Conservation (phyloP, 2,797 vertebrate genomes). For the Lutra lutra region DNA sequence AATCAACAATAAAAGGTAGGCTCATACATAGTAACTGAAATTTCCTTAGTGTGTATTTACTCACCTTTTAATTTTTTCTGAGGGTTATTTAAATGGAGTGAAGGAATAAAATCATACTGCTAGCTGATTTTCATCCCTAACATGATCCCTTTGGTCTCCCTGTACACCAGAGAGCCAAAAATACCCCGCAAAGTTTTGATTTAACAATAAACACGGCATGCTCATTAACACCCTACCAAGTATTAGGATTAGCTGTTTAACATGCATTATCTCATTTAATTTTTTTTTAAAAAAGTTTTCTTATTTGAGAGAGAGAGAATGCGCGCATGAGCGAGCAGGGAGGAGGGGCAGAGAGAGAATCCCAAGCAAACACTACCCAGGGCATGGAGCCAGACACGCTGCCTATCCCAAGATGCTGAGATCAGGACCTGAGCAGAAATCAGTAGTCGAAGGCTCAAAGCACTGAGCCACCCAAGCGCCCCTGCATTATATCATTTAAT, state of each 20-base stretch:
- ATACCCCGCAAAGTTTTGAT: not conserved
- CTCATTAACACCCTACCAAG: not conserved
- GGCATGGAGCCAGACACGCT: not conserved
- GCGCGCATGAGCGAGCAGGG: accelerated
- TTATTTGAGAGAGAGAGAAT: not conserved
- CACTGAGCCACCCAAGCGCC: not conserved
- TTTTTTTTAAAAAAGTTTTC: not conserved
- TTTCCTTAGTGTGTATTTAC: not conserved
- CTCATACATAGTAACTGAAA: slow-evolving; percentile 1
- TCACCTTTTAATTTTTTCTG: not conserved
- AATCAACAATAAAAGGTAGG: not conserved
- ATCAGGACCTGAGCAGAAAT: not conserved
- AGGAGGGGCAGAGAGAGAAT: not conserved
- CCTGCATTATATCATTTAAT: no score
- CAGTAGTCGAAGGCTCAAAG: not conserved
- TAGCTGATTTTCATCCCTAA: not conserved
- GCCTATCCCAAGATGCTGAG: not conserved
- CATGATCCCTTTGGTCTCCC: not conserved
- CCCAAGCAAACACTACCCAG: not conserved
- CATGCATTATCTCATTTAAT: not conserved
- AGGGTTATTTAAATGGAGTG: not conserved
- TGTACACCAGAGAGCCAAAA: not conserved
- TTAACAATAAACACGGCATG: not conserved
- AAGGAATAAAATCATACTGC: not conserved
- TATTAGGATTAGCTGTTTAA: not conserved